Base-by-base conservation (phyloP, 2,888 invertebrate species). In the Limnephilus auricula region DNA sequence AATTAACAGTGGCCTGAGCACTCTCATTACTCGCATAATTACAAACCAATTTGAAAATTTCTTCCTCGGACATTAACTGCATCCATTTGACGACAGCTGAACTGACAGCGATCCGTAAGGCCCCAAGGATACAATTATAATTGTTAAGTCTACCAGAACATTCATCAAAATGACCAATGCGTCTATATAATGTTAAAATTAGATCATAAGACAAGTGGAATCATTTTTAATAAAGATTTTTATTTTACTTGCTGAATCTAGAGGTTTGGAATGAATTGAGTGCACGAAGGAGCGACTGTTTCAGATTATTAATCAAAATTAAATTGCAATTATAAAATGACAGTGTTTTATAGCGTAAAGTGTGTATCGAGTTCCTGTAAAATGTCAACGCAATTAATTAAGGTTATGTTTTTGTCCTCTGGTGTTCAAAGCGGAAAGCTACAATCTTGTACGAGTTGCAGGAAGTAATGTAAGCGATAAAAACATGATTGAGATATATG, bases 21-120 rank as follows among this genome's bases (percentile, higher is more conserved):
- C 50, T 65, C 50, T 4, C 50, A 65, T 65, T 65, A 25, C 25
- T 65, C n/a, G n/a, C 25, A n/a, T 65, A n/a, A 65, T 65, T 65
- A 34, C 34, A 82, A 85, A 85, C 13, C 30, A 25, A 25, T 85
- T n/a, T 85, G 84, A 85, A 34, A 85, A 18, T 85, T 45, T 85
- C 45, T 37, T n/a, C 45, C n/a, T 30, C 84, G 0, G 84, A 13
- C 84, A 85, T 85, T 85, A 85, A 45, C 45, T 40, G 84, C 84
- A 85, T 85, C 40, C 84, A 85, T 85, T 85, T 13, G 25, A 40
- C n/a, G 84, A 85, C 84, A 85, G 45, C 45, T 85, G 84, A 25
- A 85, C 25, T 85, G 84, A 85, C 84, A 85, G 30, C 25, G 34
- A 82, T 82, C 34, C 34, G 15, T 15, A 82, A 65, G 25, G 25